A percentile compares a stretch with the other conserved stretches of the same genome.
These are phyloP conservation scores for Cydia fagiglandana DNA, from an alignment of 1,140 invertebrate genomes.

Conservation along the genomic window DNA sequence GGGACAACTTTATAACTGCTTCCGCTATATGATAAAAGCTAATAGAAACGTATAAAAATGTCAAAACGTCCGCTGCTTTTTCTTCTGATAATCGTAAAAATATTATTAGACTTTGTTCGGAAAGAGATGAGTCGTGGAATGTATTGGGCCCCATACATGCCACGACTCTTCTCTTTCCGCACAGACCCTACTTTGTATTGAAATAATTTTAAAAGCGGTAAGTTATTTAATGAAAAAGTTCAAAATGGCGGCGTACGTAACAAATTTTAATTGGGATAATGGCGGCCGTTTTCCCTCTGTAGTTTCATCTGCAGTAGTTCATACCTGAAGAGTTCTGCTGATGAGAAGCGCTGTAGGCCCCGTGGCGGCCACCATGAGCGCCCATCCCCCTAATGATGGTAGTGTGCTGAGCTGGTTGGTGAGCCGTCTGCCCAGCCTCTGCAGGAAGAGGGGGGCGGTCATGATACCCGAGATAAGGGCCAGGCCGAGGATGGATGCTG, in stretches of 20 bases:
- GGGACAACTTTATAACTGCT: no score
- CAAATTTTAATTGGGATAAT: no score
- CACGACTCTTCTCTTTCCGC: no score
- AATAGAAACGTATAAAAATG: no score
- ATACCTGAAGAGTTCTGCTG: slow-evolving; percentile 44
- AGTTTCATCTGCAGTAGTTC: background rate
- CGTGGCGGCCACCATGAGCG: slow-evolving; percentile 55
- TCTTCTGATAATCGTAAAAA: no score
- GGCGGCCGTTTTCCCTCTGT: background rate
- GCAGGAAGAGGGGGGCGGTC: slow-evolving; percentile 59
- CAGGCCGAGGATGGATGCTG: slow-evolving; percentile 69
- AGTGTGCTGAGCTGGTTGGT: slow-evolving; percentile 69
- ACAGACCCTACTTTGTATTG: no score
- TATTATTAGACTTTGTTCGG: no score
- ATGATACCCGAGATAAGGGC: slow-evolving; percentile 66
- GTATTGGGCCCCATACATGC: no score
- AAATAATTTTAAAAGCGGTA: background rate
- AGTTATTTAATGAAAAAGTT: background rate
- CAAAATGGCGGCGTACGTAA: no score
- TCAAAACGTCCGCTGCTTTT: no score
- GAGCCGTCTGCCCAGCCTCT: slow-evolving; percentile 57
- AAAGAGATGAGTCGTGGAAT: no score
- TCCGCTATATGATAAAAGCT: no score
- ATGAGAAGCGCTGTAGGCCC: slow-evolving; percentile 53
- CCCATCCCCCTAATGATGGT: slow-evolving; percentile 64